phyloP scores from a whole-genome alignment of 2,113 vertebrate species.

The Sterrhoptilus dennistouni region DNA sequence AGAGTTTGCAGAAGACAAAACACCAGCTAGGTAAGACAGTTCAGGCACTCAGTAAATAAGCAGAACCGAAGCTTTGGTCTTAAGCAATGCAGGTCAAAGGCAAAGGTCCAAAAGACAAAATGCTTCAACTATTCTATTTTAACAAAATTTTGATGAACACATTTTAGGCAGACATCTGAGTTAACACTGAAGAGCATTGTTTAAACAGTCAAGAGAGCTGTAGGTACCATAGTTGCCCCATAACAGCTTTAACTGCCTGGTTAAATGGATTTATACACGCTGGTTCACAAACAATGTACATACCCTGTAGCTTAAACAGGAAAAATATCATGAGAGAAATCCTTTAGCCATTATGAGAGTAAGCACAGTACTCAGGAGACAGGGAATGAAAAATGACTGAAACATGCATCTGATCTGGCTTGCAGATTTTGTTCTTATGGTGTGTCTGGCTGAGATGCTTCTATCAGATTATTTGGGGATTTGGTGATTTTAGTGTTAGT shows the following conservation, averaged over 20 bases:
- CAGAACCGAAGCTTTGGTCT: not conserved
- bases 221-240: not conserved
- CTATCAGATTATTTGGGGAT: not conserved
- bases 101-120: not conserved
- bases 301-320: not conserved
- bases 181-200: not conserved
- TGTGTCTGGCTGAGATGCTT: not conserved
- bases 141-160: not conserved
- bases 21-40: not conserved
- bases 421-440: not conserved
- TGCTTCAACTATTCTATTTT: not conserved
- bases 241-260: not conserved
- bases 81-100: not conserved
- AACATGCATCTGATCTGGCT: not conserved
- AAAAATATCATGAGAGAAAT: not conserved
- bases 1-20: not conserved
- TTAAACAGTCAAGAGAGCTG: not conserved
- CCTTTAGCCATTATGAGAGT: not conserved
- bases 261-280: not conserved
- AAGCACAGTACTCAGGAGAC: not conserved
- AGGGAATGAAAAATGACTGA: not conserved
- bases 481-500: not conserved
- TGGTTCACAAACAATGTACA: not conserved
- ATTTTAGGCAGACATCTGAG: not conserved
- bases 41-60: not conserved